phyloP scores from a whole-genome alignment of 2,797 vertebrate species.

The Spheniscus humboldti region DNA sequence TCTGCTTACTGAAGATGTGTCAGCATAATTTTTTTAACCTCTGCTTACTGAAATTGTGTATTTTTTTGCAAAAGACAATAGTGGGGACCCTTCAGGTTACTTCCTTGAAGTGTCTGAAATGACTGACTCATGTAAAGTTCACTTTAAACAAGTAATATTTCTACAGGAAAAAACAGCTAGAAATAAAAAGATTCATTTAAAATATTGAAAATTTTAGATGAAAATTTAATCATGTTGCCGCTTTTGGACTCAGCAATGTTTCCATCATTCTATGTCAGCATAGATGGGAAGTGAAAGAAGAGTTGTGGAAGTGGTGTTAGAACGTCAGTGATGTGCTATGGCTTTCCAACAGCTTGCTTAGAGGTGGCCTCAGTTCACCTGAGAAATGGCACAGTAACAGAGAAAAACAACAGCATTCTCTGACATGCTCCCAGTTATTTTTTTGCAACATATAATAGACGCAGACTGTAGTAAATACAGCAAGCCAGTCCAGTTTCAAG shows the following conservation, averaged over 20 bases:
- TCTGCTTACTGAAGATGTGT: background rate
- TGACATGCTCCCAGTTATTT: background rate
- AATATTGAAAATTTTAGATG: background rate
- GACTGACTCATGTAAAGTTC: background rate
- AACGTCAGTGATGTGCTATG: no score
- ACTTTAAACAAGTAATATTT: background rate
- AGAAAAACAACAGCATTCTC: background rate
- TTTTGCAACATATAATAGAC: background rate
- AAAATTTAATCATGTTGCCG: background rate
- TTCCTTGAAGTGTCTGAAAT: background rate
- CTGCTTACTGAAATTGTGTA: background rate
- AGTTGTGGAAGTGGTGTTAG: background rate
- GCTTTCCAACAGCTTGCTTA: background rate
- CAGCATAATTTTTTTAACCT: background rate
- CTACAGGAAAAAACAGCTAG: background rate
- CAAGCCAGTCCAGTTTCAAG: background rate
- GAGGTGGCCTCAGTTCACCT: background rate
- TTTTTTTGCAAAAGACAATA: background rate
- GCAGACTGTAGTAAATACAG: background rate
- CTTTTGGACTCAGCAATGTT: background rate
- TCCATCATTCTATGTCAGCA: rapidly evolving
- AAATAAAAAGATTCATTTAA: background rate
- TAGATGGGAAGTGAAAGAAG: background rate
- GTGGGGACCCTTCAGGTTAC: background rate
- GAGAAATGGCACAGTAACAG: background rate